Evolutionary conservation across 2,113 vertebrate genomes (phyloP).

Genomic region (Tyto alba): DNA sequence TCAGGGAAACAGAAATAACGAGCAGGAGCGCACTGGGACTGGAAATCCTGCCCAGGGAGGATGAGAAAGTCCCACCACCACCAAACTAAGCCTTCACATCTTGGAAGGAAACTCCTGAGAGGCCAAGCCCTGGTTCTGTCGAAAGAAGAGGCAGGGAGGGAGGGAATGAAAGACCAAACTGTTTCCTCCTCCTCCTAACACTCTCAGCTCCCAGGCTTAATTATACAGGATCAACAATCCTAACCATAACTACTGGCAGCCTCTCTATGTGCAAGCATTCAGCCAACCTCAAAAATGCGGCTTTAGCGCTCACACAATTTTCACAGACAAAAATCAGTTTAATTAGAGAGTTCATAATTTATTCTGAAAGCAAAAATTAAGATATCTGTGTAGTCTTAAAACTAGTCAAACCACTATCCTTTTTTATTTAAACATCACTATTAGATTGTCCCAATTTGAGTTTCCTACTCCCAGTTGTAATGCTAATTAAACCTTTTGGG

Average conservation of each 20-base stretch:
- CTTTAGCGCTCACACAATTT: neutral
- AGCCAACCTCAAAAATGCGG: constrained; percentile 12
- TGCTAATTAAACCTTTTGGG: constrained; percentile 33
- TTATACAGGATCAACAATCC: neutral
- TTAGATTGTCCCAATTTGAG: constrained; percentile 1
- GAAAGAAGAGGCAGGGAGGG: neutral
- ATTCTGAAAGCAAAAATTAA: neutral
- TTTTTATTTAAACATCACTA: neutral
- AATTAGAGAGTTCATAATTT: neutral
- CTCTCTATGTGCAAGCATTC: neutral
- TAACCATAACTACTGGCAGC: constrained; percentile 9
- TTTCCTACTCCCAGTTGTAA: neutral
- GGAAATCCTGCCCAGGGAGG: neutral
- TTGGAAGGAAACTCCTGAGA: neutral
- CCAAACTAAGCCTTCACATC: neutral
- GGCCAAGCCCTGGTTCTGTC: neutral
- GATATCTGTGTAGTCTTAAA: neutral
- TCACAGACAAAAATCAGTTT: neutral
- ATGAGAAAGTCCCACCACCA: neutral
- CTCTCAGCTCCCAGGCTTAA: neutral
- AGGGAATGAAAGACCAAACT: neutral
- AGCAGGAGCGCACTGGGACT: neutral
- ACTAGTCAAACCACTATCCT: neutral
- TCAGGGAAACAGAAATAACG: rapidly evolving
- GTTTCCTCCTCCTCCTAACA: neutral